Evolutionary conservation across 2,113 vertebrate species (phyloP), one percentile per base, ranked within the genome.

Genomic region (Otis tarda): DNA sequence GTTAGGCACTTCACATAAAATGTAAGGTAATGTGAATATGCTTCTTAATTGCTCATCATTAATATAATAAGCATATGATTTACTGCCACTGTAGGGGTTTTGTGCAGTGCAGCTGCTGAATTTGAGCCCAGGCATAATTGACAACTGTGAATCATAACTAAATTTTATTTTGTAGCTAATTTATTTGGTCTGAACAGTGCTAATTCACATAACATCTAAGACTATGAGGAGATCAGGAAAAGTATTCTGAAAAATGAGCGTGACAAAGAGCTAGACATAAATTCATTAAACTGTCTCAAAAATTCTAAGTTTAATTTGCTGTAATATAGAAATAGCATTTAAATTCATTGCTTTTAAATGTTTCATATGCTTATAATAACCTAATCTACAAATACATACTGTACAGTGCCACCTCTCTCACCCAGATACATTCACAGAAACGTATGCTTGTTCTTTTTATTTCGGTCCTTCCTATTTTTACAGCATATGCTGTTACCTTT

Each of bases 331-430:
- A 87, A 77, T 33, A 56, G 10, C 24, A 64, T 91, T 94, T 71
- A 82, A 93, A 95, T 93, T 95, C 16, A 79, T 92, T 95, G 49
- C 75, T 93, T 76, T 50, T 95, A 93, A 94, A 95, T 95, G 87
- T 93, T 95, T 91, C 31, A 84, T 95, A 23, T 61, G 24, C 9
- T 79, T 94, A 57, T 95, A 94, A 91, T 85, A 91, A 57, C 56
- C 61, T 87, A 87, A 84, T 81, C 74, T 79, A 84, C 87, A 90
- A 82, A 89, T 79, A 37, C 75, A 73, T 65, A 53, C 45, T 79
- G 45, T 57, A 69, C 19, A 56, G 52, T 87, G 43, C 22, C 52
- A 78, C 33, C 23, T 75, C 33, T 71, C n/a, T 89, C 47, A 69
- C 33, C 4, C 43, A 78, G 64, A 70, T 31, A 33, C 16, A 39